phyloP scores from a whole-genome alignment of 2,888 invertebrate species.

The Chrysotoxum bicinctum region DNA sequence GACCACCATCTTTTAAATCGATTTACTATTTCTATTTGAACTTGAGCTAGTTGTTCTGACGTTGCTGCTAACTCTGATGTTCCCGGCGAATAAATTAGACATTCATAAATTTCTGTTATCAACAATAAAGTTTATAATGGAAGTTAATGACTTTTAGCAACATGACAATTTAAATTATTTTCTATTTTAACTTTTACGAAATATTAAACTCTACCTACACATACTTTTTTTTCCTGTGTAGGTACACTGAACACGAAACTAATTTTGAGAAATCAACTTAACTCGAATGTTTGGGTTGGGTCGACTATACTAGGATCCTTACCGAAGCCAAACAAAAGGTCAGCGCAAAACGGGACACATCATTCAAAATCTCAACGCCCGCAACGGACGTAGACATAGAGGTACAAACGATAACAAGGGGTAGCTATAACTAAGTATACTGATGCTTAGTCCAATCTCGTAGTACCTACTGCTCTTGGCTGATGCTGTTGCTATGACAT shows the following conservation, averaged over 20 bases:
- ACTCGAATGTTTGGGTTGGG: constrained; percentile 36
- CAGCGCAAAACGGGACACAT: constrained; percentile 35
- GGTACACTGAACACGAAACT: constrained; percentile 3
- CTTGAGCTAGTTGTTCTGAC: too few relatives aligned
- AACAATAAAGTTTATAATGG: too few relatives aligned
- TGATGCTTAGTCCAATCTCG: background rate
- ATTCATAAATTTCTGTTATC: too few relatives aligned
- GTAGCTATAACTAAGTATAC: background rate
- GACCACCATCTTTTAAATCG: too few relatives aligned
- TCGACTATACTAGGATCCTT: constrained; percentile 18
- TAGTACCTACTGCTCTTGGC: background rate
- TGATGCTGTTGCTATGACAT: constrained; percentile 25
- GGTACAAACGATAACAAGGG: constrained; percentile 9
- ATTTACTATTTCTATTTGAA: too few relatives aligned
- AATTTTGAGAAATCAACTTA: constrained; percentile 55
- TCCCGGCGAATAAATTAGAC: too few relatives aligned
- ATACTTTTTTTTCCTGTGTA: background rate
- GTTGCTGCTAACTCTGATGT: too few relatives aligned
- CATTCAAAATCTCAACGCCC: constrained; percentile 52
- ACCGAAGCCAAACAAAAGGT: constrained; percentile 38
- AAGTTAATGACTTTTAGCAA: too few relatives aligned
- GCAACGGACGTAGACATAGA: constrained; percentile 18
- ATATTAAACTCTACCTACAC: too few relatives aligned
- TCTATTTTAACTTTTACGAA: too few relatives aligned
- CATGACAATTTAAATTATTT: too few relatives aligned